These are phyloP conservation scores for Panulirus ornatus DNA, from an alignment of 1,140 invertebrate species.

Conservation along the genomic window DNA sequence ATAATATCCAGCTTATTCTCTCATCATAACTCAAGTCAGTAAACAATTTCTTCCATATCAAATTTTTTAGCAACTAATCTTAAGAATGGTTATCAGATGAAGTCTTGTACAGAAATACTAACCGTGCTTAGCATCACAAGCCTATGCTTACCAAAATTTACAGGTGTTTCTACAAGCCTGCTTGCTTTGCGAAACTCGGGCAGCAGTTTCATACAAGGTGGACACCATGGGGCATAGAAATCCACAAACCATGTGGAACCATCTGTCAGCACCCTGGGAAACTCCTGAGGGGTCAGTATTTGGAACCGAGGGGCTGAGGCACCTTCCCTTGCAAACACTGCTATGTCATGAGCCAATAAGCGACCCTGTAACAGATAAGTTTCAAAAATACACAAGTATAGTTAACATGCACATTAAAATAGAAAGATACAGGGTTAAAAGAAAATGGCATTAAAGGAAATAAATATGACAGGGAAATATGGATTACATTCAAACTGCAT, in stretches of 20 bases:
- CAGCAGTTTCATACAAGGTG: slow-evolving; percentile 87
- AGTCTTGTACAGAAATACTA: background rate
- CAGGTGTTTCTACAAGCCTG: slow-evolving; percentile 76
- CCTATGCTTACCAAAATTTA: slow-evolving; percentile 82
- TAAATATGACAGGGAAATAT: no score
- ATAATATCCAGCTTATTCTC: no score
- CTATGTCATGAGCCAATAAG: slow-evolving; percentile 83
- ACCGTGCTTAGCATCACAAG: background rate
- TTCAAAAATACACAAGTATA: no score
- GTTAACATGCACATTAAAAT: background rate
- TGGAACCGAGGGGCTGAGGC: slow-evolving; percentile 79
- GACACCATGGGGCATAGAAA: slow-evolving; percentile 91
- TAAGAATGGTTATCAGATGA: no score
- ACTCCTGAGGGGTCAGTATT: slow-evolving; percentile 82
- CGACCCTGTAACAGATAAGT: slow-evolving; percentile 82
- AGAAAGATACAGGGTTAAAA: no score
- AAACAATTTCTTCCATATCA: no score
- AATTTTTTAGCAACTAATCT: no score
- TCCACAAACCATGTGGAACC: slow-evolving; percentile 84
- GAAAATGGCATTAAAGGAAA: no score
- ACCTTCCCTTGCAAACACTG: slow-evolving; percentile 85
- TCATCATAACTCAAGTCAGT: no score
- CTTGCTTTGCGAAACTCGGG: slow-evolving; percentile 84
- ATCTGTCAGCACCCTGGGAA: slow-evolving; percentile 79
- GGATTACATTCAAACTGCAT: no score